Evolutionary conservation across 2,797 vertebrate genomes (phyloP).

Genomic region (Pelochelys cantorii): DNA sequence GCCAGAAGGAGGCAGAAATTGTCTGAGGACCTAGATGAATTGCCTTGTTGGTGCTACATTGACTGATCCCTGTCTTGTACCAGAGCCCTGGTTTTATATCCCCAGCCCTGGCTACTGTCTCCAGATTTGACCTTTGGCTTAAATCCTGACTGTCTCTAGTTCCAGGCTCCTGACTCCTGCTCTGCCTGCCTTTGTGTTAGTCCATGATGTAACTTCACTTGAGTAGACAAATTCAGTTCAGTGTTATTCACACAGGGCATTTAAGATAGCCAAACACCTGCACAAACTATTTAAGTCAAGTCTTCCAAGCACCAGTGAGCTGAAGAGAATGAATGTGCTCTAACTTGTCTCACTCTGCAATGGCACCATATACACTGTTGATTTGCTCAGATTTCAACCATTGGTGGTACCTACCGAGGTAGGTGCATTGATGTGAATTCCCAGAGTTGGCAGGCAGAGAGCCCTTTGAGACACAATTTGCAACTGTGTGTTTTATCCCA

Average conservation of each 20-base stretch:
- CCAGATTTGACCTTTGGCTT: not conserved
- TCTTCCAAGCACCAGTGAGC: not conserved
- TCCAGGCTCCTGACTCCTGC: not conserved
- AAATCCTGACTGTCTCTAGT: too few species aligned
- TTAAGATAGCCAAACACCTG: not conserved
- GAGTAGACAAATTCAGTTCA: constrained; percentile 66
- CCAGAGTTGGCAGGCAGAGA: not conserved
- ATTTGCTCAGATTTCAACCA: not conserved
- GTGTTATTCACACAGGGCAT: not conserved
- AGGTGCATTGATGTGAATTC: not conserved
- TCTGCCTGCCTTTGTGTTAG: not conserved
- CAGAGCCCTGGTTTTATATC: not conserved
- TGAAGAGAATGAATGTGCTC: not conserved
- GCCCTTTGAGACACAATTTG: not conserved
- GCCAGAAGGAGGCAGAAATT: not conserved
- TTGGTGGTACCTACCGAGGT: not conserved
- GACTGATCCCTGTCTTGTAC: not conserved
- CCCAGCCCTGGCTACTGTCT: not conserved
- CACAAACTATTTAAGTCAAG: not conserved
- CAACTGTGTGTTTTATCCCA: not conserved
- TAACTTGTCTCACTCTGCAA: not conserved
- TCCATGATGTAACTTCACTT: constrained; percentile 32
- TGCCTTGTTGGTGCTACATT: not conserved
- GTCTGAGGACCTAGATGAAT: not conserved
- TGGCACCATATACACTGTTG: not conserved